A percentile compares a stretch with the other conserved stretches of the same genome.
phyloP scores from a whole-genome alignment of 1,140 invertebrate genomes.

The Plectrocnemia conspersa region DNA sequence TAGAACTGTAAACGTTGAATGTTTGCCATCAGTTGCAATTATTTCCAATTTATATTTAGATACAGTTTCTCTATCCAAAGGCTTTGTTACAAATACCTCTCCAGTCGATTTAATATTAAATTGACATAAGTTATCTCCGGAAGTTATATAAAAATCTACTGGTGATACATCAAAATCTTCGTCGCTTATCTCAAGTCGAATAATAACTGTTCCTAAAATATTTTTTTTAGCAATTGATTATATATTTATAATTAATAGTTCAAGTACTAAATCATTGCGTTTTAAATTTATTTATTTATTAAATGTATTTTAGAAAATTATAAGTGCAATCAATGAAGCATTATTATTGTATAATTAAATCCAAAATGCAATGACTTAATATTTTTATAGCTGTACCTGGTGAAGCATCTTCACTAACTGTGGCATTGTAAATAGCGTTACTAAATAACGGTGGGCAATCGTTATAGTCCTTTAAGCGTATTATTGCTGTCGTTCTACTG shows the following conservation, averaged over 20 bases:
- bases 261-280: conserved; percentile 1
- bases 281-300: background rate
- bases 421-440: conserved; percentile 59
- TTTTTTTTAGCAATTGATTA: background rate
- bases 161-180: conserved; percentile 57
- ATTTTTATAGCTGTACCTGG: conserved; percentile 39
- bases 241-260: background rate
- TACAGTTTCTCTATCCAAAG: conserved; percentile 65
- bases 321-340: background rate
- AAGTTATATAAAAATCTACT: conserved; percentile 65
- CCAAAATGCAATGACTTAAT: too few species aligned
- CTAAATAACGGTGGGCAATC: conserved; percentile 75
- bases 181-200: conserved; percentile 62
- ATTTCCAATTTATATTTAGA: conserved; percentile 62
- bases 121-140: conserved; percentile 64
- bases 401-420: conserved; percentile 67
- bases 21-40: conserved; percentile 75
- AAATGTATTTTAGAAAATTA: conserved; percentile 2
- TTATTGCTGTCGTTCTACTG: conserved; percentile 61
- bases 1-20: conserved; percentile 62
- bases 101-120: conserved; percentile 68
- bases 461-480: conserved; percentile 74
- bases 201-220: conserved; percentile 61
- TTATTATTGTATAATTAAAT: background rate
- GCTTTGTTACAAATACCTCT: conserved; percentile 66